phyloP scores from a whole-genome alignment of 2,113 vertebrate genomes.

The Epinephelus lanceolatus region DNA sequence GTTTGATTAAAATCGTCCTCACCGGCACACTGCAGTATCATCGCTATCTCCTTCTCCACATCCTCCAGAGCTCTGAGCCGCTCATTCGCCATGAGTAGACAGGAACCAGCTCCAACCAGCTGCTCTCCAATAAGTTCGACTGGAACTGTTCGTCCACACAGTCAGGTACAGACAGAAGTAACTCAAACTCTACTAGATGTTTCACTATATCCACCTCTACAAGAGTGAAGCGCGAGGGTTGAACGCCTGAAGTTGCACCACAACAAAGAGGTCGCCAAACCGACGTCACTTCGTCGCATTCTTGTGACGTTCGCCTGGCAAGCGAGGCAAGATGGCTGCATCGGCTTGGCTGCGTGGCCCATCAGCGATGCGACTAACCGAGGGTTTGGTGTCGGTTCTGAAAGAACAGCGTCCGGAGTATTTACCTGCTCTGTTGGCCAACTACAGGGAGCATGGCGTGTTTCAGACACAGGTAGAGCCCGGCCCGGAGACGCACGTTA shows the following conservation, averaged over 20 bases:
- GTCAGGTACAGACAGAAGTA: rapidly evolving
- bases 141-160: no score
- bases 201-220: no score
- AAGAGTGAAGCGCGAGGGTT: background rate
- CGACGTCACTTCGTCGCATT: conserved; percentile 28
- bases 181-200: background rate
- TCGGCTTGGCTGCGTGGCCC: conserved; percentile 83
- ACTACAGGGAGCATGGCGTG: conserved; percentile 85
- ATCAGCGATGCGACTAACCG: conserved; percentile 79
- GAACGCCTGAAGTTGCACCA: rapidly evolving
- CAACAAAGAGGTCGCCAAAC: conserved; percentile 8
- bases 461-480: conserved; percentile 77
- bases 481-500: background rate
- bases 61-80: conserved; percentile 84
- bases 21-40: conserved; percentile 85
- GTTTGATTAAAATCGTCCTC: background rate
- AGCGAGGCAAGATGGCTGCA: conserved; percentile 81
- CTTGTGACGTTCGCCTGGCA: conserved; percentile 48
- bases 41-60: conserved; percentile 86
- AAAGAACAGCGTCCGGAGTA: conserved; percentile 83
- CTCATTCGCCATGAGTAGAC: conserved; percentile 84
- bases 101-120: background rate
- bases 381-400: conserved; percentile 82
- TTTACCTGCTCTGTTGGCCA: conserved; percentile 77
- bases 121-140: background rate